These are phyloP conservation scores for Vanacampus margaritifer DNA, from an alignment of 2,113 vertebrate species.

Conservation along the genomic window DNA sequence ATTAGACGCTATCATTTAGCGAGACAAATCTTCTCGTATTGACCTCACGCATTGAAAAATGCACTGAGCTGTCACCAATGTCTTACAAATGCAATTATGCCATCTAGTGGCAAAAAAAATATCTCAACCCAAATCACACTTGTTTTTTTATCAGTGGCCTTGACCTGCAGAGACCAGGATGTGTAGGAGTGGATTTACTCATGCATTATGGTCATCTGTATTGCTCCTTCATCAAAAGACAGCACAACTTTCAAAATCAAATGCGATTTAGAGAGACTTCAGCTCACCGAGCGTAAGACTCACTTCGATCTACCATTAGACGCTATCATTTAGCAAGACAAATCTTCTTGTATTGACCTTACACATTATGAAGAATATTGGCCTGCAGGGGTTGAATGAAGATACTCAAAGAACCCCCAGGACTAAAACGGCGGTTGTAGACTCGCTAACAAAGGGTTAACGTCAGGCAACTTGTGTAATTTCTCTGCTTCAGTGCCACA, in stretches of 20 bases:
- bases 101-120: too few relatives aligned
- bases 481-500: slow-evolving; percentile 12
- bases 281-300: not conserved
- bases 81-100: too few relatives aligned
- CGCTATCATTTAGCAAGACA: not conserved
- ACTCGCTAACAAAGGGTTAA: slow-evolving; percentile 27
- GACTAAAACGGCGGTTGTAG: slow-evolving; percentile 33
- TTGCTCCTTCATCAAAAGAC: not conserved
- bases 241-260: not conserved
- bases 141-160: slow-evolving; percentile 50
- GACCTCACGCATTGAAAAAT: too few relatives aligned
- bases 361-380: slow-evolving; percentile 2
- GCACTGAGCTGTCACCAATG: too few relatives aligned
- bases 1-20: too few relatives aligned
- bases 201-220: not conserved
- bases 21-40: too few relatives aligned
- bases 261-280: not conserved
- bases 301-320: not conserved
- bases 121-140: too few relatives aligned
- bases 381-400: not conserved
- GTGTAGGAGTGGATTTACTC: slow-evolving; percentile 31
- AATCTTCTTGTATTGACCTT: not conserved
- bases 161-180: slow-evolving; percentile 37
- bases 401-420: slow-evolving; percentile 22
- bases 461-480: slow-evolving; percentile 27